phyloP scores from a whole-genome alignment of 2,797 vertebrate species.

The Gymnopithys bicolor region DNA sequence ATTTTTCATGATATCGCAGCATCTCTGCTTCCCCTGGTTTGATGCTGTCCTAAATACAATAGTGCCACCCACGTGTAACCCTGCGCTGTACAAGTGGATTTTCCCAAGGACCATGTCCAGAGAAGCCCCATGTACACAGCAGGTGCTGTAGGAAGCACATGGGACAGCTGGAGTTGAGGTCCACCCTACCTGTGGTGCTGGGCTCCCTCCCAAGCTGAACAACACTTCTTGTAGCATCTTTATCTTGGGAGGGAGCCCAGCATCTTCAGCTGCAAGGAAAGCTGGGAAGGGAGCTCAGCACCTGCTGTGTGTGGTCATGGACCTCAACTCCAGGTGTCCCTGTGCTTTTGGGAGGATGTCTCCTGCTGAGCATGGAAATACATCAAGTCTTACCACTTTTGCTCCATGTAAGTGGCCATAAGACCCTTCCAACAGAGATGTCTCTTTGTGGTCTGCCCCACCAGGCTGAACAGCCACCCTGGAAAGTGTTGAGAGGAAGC shows the following conservation, averaged over 20 bases:
- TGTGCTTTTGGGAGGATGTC: background rate
- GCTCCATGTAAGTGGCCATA: fast-evolving
- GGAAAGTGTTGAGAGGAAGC: background rate
- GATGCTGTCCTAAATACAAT: background rate
- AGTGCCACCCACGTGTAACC: background rate
- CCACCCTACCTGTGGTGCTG: background rate
- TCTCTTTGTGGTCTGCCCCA: background rate
- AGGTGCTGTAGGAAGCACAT: fast-evolving
- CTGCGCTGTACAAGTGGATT: background rate
- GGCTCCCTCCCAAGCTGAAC: background rate
- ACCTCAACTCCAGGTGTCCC: background rate
- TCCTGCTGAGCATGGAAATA: background rate
- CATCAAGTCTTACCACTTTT: too few species aligned
- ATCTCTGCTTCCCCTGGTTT: background rate
- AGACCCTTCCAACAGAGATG: background rate
- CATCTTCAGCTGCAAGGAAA: too few species aligned
- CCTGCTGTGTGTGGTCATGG: fast-evolving
- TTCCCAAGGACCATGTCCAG: background rate
- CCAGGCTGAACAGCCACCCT: background rate
- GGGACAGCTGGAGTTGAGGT: background rate
- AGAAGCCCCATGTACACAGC: fast-evolving
- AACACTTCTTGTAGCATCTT: background rate
- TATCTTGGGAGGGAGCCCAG: background rate
- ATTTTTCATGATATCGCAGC: fast-evolving
- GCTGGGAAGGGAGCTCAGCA: background rate